Percentiles rank a stretch among this genome's conserved stretches.
phyloP scores from a whole-genome alignment of 2,888 invertebrate genomes.

The Xylophagus ater region DNA sequence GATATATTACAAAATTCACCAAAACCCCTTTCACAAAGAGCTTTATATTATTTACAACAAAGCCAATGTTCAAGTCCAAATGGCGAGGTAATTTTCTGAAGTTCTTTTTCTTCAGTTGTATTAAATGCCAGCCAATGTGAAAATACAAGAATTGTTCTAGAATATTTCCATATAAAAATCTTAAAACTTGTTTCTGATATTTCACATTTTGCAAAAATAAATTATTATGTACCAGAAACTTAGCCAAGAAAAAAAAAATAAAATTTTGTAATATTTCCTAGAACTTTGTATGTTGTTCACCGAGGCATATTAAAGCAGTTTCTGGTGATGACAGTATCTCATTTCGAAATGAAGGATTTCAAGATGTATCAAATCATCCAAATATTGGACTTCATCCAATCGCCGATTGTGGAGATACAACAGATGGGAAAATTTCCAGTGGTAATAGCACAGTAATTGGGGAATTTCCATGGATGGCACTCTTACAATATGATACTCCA shows the following conservation, averaged over 20 bases:
- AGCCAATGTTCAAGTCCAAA: slow-evolving; percentile 7
- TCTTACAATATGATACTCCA: slow-evolving; percentile 47
- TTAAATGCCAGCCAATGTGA: neutral
- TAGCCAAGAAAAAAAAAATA: neutral
- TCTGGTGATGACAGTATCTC: neutral
- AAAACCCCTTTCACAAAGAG: slow-evolving; percentile 8
- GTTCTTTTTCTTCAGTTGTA: neutral
- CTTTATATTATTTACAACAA: slow-evolving; percentile 5
- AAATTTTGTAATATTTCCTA: slow-evolving; percentile 2
- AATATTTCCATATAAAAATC: neutral
- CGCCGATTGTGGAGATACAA: slow-evolving; percentile 45
- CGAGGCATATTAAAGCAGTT: slow-evolving; percentile 1
- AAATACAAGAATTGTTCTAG: neutral
- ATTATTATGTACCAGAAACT: neutral
- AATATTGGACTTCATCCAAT: slow-evolving; percentile 9
- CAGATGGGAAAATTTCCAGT: slow-evolving; percentile 46
- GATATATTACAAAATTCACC: slow-evolving; percentile 1
- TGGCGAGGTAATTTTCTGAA: slow-evolving; percentile 8
- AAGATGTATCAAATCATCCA: slow-evolving; percentile 10
- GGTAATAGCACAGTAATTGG: slow-evolving; percentile 50
- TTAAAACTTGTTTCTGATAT: neutral
- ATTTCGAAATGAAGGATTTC: neutral
- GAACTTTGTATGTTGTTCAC: slow-evolving; percentile 9
- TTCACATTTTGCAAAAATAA: neutral
- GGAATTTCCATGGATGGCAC: slow-evolving; percentile 67